Base-by-base conservation (phyloP, 2,797 vertebrate genomes). In the Aulostomus chinensis region DNA sequence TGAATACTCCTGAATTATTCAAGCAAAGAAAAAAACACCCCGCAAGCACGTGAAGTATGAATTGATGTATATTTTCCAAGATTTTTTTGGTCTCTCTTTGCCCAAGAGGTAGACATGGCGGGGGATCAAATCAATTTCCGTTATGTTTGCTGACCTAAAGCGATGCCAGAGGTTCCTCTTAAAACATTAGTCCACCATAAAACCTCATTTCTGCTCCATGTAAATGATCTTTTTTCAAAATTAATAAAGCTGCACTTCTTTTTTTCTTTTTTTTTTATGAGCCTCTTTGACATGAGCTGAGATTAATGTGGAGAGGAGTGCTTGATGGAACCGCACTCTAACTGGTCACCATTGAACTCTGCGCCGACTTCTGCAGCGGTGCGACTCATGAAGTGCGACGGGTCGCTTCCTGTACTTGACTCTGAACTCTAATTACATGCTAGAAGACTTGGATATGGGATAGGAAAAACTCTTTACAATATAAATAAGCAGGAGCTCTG, bases 1-100 rank as follows among this genome's bases (percentile, higher is more conserved):
- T 25, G 31, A 68, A 73, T 73, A 65, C 67, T 48, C 32, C 29
- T 73, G 54, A 83, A 88, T 81, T 73, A 86, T 83, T 85, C 60
- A 86, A 65, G 78, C 61, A 83, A 73, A 80, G 39, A 78, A 77
- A 78, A 62, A 73, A 43, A 74, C 25, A 56, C 38, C 81, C 79
- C 30, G 50, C 40, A 13, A 79, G 58, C 65, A 34, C n/a, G 14
- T 52, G 67, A 35, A 59, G 52, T 34, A n/a, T 12, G 46, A 52
- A 34, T 42, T 17, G n/a, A n/a, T n/a, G n/a, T n/a, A n/a, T n/a
- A n/a, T n/a, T n/a, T 28, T 9, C 5, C 14, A 16, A 18, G 13
- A n/a, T n/a, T 37, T 36, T n/a, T 15, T 42, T 21, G 7, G n/a
- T 57, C 36, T 30, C 35, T 48, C 22, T 50, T 64, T n/a, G n/a